Base-by-base conservation (phyloP, 1,140 invertebrate species). In the Aradophagus sp. region DNA sequence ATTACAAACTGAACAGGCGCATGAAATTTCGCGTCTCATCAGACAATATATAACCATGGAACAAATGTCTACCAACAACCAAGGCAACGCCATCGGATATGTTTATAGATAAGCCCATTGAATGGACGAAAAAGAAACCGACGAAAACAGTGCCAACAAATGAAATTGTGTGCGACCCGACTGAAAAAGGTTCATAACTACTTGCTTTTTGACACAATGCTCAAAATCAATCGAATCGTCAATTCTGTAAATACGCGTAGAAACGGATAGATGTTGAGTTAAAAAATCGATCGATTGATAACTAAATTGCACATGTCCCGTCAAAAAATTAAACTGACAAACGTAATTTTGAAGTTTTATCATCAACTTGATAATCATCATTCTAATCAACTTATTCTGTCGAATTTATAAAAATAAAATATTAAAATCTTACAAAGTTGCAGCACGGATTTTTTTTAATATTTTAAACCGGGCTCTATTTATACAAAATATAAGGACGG, bases 1-100 rank as follows among this genome's bases (percentile, higher is more conserved):
- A 73, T 90, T 99, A 55, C 96, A 99, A 82, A 98, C 97, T 1
- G 96, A 98, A 82, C 96, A 99, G 86, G 97, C 97, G 5, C 94
- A 96, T 80, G 94, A 96, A 82, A 97, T 99, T 67, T 96, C 96
- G 7, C 90, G 96, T 63, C 89, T 99, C 48, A 97, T 99, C 76
- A 90, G 95, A 11, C 97, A 98, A 83, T 99, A 99, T 86, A 97
- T 99, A 78, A 94, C 93, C 56, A 92, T 95, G 86, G 92, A 94
- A 73, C 91, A 93, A 74, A 78, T 85, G 58, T 81, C 85, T n/a
- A 82, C 77, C 4, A 84, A 79, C 29, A 77, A 76, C 50, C 84
- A 83, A 31, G 61, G 65, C 11, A 76, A 77, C 16, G 70, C 73
- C 5, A 75, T 79, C 35, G 79, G 82, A 0, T 85, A 81, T 27